Conservation (phyloP, 2,797 vertebrate species). For the Distichodus sexfasciatus region DNA sequence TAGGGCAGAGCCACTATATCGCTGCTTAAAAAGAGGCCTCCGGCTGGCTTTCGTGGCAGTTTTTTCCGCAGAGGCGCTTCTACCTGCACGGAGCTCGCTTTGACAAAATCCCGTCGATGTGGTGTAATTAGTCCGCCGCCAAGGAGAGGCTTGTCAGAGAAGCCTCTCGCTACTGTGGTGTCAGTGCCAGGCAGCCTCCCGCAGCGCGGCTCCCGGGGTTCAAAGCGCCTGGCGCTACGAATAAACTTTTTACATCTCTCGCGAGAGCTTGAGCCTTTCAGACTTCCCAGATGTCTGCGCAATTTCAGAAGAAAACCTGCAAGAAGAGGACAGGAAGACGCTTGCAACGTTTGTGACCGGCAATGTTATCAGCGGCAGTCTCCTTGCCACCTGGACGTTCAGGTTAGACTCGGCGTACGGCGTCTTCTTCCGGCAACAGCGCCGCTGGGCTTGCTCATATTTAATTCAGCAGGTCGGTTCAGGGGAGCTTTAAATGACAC, state of each 20-base stretch:
- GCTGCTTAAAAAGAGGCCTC: conserved; percentile 17
- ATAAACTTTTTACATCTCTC: conserved; percentile 44
- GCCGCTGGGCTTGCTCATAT: conserved; percentile 31
- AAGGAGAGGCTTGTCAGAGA: conserved; percentile 37
- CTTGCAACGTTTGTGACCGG: neutral
- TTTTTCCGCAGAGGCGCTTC: conserved; percentile 19
- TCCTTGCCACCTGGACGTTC: neutral
- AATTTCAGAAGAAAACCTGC: neutral
- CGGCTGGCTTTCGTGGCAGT: conserved; percentile 21
- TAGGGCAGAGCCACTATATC: conserved; percentile 24
- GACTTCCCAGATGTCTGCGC: neutral
- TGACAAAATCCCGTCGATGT: conserved; percentile 42
- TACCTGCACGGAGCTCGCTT: conserved; percentile 31
- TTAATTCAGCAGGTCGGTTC: conserved; percentile 52
- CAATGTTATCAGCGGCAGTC: conserved; percentile 8
- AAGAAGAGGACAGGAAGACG: conserved; percentile 6
- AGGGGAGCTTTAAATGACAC: conserved; percentile 45
- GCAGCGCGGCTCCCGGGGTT: conserved; percentile 22
- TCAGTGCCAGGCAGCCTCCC: conserved; percentile 27
- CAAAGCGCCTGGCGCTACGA: conserved; percentile 32
- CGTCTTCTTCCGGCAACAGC: neutral
- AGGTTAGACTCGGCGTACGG: neutral
- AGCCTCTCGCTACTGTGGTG: conserved; percentile 19
- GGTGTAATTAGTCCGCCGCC: conserved; percentile 29
- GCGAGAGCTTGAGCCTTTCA: conserved; percentile 8